Evolutionary conservation across 1,140 invertebrate genomes (phyloP).

Genomic region (Drosophila paulistorum): DNA sequence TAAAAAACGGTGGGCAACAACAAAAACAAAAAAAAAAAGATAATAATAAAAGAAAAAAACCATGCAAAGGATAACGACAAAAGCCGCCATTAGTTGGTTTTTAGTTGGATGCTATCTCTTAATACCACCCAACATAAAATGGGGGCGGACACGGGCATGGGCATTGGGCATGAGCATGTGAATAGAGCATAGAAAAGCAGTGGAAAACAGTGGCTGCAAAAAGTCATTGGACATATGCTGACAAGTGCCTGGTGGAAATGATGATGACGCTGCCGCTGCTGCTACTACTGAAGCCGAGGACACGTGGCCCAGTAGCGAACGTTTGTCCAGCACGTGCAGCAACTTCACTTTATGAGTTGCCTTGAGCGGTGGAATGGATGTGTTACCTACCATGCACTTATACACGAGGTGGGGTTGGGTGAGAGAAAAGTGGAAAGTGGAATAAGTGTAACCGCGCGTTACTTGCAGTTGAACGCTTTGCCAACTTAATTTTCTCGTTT

Average conservation of each 20-base stretch:
- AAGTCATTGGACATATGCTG: constrained; percentile 70
- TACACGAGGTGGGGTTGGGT: constrained; percentile 4
- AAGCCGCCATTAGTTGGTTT: constrained; percentile 59
- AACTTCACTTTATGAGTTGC: constrained; percentile 64
- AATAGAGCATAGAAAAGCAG: neutral
- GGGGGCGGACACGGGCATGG: neutral
- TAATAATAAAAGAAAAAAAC: constrained; percentile 10
- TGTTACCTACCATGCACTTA: neutral
- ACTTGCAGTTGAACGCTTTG: constrained; percentile 54
- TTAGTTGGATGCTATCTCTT: constrained; percentile 61
- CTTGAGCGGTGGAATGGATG: neutral
- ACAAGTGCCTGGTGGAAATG: constrained; percentile 61
- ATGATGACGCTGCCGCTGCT: constrained; percentile 17
- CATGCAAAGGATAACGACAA: constrained; percentile 42
- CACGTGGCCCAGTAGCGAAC: constrained; percentile 60
- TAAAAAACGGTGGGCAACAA: constrained; percentile 21
- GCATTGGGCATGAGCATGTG: neutral
- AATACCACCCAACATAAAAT: constrained; percentile 51
- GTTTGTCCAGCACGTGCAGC: constrained; percentile 75
- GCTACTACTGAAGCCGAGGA: constrained; percentile 21
- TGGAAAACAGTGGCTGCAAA: constrained; percentile 53
- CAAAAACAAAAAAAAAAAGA: neutral
- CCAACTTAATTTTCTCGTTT: constrained; percentile 70
- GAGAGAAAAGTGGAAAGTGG: neutral
- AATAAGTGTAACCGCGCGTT: constrained; percentile 23